Conservation (phyloP, 2,113 vertebrate genomes). For the Conger conger region DNA sequence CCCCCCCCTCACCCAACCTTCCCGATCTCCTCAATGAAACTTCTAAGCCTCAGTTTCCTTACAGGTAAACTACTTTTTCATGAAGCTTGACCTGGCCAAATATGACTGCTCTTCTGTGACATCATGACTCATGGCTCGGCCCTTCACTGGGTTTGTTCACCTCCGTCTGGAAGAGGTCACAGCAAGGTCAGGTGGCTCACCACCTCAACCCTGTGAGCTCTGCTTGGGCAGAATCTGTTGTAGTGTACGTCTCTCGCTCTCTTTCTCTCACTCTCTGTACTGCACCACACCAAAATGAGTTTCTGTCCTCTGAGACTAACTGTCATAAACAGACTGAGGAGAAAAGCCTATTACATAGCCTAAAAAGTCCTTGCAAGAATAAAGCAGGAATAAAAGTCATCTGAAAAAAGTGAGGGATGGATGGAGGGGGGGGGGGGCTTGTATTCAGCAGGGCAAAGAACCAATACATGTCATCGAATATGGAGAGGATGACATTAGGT, state of each 20-base stretch:
- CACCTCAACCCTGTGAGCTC: slow-evolving; percentile 49
- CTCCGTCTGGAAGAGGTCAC: slow-evolving; percentile 71
- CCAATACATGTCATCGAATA: slow-evolving; percentile 17
- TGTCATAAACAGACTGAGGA: slow-evolving; percentile 72
- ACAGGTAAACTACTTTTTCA: not conserved
- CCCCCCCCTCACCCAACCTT: not conserved
- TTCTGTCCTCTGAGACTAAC: slow-evolving; percentile 74
- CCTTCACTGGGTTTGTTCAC: slow-evolving; percentile 58
- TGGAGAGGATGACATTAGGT: slow-evolving; percentile 6
- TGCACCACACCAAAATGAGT: slow-evolving; percentile 74
- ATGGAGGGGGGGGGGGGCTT: not conserved
- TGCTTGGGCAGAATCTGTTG: slow-evolving; percentile 67
- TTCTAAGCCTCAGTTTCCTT: not conserved
- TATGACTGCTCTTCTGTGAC: not conserved
- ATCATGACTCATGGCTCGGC: slow-evolving; percentile 35
- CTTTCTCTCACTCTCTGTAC: too few species aligned
- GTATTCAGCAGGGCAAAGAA: slow-evolving; percentile 14
- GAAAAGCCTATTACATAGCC: slow-evolving; percentile 45
- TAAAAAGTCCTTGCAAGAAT: slow-evolving; percentile 51
- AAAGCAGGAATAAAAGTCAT: slow-evolving; percentile 57
- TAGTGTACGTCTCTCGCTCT: slow-evolving; percentile 62
- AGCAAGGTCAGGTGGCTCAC: slow-evolving; percentile 68
- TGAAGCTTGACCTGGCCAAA: not conserved
- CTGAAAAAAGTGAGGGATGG: slow-evolving; percentile 52
- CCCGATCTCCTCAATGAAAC: not conserved